Base-by-base conservation (phyloP, 2,113 vertebrate species). In the Struthidea cinerea region DNA sequence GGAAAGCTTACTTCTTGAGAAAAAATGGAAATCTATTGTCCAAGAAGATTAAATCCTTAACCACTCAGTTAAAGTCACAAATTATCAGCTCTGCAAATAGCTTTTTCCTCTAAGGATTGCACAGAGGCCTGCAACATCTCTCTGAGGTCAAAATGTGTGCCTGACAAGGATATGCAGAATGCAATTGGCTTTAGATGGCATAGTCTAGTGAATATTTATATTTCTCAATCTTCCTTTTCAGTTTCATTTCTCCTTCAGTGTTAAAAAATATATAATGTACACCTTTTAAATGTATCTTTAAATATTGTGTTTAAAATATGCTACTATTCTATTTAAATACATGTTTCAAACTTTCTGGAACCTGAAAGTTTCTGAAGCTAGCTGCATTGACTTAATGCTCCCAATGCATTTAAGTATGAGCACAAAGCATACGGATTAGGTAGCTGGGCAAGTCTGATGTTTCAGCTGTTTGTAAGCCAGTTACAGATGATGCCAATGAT, bases 401-500 rank as follows among this genome's bases (percentile, higher is more conserved):
- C 0, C 11, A 70, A 20, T 21, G 23, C 30, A 56, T 35, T 77
- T n/a, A 79, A 61, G 18, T 24, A 30, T 18, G 3, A 84, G 23
- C 9, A 59, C 10, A 55, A 63, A 35, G 14, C 7, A 1, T 17
- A 56, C 0, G 0, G 12, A 35, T 13, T 21, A 57, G 20, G 47
- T 8, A 74, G 14, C 7, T 53, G 10, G 24, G 42, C n/a, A 88
- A 79, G 37, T 15, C 37, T 32, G 41, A 37, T 26, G 18, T 47
- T 70, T 35, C 39, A 67, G 11, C 15, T 75, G 24, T 22, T 39
- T 76, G 17, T 13, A 61, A 63, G 11, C 3, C 32, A 63, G 18
- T 49, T 71, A 79, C 7, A 86, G 33, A 50, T 17, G 3, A 37
- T 24, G 18, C 1, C 30, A 64, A 24, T 60, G 6, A 77, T 46